phyloP scores from a whole-genome alignment of 92 coral and sea anemone genomes.

The Paramuricea clavata region DNA sequence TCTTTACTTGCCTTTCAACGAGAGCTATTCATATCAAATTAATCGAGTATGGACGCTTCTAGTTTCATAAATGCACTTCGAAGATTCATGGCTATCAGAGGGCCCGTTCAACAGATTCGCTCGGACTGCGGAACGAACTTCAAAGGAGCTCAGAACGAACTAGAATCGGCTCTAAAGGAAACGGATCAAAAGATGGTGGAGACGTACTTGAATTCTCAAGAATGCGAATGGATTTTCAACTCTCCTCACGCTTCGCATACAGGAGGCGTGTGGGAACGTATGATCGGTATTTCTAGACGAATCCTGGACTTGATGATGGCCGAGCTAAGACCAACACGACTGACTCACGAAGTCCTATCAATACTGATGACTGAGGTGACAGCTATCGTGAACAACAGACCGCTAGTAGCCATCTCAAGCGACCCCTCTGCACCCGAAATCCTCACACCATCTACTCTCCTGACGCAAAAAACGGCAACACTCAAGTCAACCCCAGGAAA shows the following conservation, averaged over 20 bases:
- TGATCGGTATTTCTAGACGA: conserved; percentile 57
- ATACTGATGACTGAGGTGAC: conserved; percentile 73
- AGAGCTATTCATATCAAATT: conserved; percentile 59
- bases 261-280: conserved; percentile 71
- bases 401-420: conserved; percentile 45
- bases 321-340: conserved; percentile 19
- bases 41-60: conserved; percentile 59
- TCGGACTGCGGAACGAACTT: conserved; percentile 60
- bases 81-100: conserved; percentile 52
- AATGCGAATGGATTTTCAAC: conserved; percentile 54
- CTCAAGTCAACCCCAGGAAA: conserved; percentile 58
- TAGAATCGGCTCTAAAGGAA: conserved; percentile 16
- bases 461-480: conserved; percentile 61
- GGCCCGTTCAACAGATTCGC: conserved; percentile 59
- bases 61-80: conserved; percentile 63
- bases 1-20: conserved; percentile 55
- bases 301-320: conserved; percentile 35
- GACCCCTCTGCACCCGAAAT: conserved; percentile 61
- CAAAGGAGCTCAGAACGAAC: conserved; percentile 58
- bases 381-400: conserved; percentile 66
- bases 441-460: conserved; percentile 51
- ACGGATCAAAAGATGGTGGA: conserved; percentile 12
- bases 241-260: conserved; percentile 61
- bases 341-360: conserved; percentile 63
- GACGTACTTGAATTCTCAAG: conserved; percentile 33